A percentile compares a stretch with the other conserved stretches of the same genome.
Conservation (phyloP, 2,888 invertebrate genomes). For the Eubasilissa splendida region DNA sequence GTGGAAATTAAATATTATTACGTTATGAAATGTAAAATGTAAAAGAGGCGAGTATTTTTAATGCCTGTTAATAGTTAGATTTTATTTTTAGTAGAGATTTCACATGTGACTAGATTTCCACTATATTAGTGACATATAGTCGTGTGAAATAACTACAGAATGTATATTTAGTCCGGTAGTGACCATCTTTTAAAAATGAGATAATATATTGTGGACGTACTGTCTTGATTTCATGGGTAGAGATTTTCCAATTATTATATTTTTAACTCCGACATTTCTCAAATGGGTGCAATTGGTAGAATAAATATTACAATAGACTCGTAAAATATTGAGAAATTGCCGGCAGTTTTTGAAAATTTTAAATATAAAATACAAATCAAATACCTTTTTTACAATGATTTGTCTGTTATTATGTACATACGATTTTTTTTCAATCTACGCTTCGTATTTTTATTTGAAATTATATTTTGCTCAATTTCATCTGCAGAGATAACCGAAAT, state of each 20-base stretch:
- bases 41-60: conserved; percentile 43
- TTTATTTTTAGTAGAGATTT: conserved; percentile 42
- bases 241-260: neutral
- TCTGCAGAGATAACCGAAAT: too few relatives aligned
- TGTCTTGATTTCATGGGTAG: neutral
- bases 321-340: conserved; percentile 27
- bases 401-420: neutral
- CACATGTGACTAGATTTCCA: conserved; percentile 58
- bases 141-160: conserved; percentile 51
- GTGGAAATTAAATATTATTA: conserved; percentile 36
- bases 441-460: neutral
- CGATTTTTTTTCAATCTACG: neutral
- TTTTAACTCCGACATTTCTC: neutral
- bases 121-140: conserved; percentile 59
- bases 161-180: conserved; percentile 33
- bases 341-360: conserved; percentile 10
- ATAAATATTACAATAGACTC: conserved; percentile 23
- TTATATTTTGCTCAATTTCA: too few relatives aligned
- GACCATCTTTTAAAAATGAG: conserved; percentile 32
- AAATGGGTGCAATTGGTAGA: conserved; percentile 23
- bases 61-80: conserved; percentile 46
- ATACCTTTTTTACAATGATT: neutral
- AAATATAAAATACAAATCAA: neutral
- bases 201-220: conserved; percentile 39
- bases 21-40: conserved; percentile 32